Percentiles rank a stretch among this genome's conserved stretches.
These are phyloP conservation scores for Lasioglossum villosulum DNA, from an alignment of 2,888 invertebrate species.

Conservation along the genomic window DNA sequence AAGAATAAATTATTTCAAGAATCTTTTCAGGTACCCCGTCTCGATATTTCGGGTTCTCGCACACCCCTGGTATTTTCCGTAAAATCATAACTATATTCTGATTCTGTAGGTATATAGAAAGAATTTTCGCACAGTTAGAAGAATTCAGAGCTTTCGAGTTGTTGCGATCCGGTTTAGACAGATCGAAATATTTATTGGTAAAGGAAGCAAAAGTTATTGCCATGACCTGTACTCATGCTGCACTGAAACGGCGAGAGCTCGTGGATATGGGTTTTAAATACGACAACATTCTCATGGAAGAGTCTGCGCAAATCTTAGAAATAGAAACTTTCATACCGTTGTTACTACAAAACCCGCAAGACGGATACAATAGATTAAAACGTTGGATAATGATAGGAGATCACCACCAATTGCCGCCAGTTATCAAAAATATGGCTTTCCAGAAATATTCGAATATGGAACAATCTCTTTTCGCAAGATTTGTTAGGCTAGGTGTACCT, in stretches of 20 bases:
- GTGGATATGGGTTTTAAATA: conserved; percentile 98
- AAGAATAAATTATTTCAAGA: no score
- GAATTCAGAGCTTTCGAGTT: conserved; percentile 99
- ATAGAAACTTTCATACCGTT: conserved; percentile 99
- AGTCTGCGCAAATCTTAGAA: conserved; percentile 99
- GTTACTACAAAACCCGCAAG: conserved; percentile 98
- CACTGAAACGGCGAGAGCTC: conserved; percentile 97
- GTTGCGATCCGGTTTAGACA: conserved; percentile 96
- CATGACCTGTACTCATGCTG: conserved; percentile 99
- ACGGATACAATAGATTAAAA: conserved; percentile 97
- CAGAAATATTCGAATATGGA: conserved; percentile 99
- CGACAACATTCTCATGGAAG: conserved; percentile 99
- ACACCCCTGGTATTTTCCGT: not conserved
- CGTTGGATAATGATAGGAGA: conserved; percentile 99
- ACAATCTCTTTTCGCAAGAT: conserved; percentile 98
- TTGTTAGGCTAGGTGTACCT: conserved; percentile 98
- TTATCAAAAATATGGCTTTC: conserved; percentile 99
- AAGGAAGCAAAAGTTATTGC: conserved; percentile 99
- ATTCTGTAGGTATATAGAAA: conserved; percentile 91
- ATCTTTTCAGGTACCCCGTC: no score
- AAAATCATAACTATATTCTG: conserved; percentile 6
- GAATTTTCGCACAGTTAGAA: conserved; percentile 98
- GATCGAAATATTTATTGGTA: conserved; percentile 98
- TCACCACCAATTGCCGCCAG: conserved; percentile 99
- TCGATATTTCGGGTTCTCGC: no score